These are phyloP conservation scores for Troides aeacus DNA, from an alignment of 2,888 invertebrate genomes.

Conservation along the genomic window DNA sequence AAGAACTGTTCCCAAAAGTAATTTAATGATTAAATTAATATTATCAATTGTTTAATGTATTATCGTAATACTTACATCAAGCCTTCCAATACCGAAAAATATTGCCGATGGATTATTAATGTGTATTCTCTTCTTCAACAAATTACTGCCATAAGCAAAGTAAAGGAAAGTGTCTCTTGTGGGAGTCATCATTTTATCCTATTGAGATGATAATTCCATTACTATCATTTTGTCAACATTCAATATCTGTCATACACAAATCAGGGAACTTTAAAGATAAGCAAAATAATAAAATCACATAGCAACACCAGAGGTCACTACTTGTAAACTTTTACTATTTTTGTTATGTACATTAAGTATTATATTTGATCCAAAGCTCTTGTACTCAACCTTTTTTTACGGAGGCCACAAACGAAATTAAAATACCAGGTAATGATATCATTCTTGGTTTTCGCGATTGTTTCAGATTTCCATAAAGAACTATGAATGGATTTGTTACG, in stretches of 20 bases:
- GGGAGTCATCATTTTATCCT: slow-evolving; percentile 35
- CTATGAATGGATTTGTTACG: too few species aligned
- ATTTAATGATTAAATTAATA: too few species aligned
- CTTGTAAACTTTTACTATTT: too few species aligned
- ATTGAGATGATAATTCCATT: background rate
- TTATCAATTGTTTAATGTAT: background rate
- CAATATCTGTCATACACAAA: background rate
- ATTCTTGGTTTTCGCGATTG: too few species aligned
- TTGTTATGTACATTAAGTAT: too few species aligned
- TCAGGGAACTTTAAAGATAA: background rate
- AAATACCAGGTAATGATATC: too few species aligned
- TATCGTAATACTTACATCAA: slow-evolving; percentile 75
- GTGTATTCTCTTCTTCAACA: slow-evolving; percentile 87
- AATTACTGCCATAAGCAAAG: slow-evolving; percentile 95
- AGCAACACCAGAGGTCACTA: background rate
- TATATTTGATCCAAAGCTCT: too few species aligned
- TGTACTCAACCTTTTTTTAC: too few species aligned
- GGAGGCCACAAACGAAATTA: too few species aligned
- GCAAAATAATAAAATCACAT: background rate
- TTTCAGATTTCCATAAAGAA: too few species aligned
- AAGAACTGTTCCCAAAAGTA: too few species aligned
- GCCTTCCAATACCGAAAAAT: slow-evolving; percentile 83
- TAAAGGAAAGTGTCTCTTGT: slow-evolving; percentile 83
- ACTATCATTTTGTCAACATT: background rate
- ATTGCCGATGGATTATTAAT: slow-evolving; percentile 89